These are phyloP conservation scores for Lates calcarifer DNA, from an alignment of 2,113 vertebrate genomes.

Conservation along the genomic window DNA sequence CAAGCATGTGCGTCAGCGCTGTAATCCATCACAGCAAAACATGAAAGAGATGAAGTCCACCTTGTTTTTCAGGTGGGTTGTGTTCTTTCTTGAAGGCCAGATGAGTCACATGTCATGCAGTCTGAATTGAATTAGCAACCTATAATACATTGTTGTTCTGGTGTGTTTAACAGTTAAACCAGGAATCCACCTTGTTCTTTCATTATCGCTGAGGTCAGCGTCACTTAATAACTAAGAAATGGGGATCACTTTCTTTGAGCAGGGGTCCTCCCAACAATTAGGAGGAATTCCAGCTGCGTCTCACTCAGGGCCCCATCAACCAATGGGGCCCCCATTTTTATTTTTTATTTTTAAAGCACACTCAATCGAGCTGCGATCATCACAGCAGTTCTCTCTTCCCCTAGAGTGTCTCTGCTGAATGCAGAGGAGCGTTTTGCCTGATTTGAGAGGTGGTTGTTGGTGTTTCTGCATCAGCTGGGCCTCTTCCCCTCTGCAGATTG, in stretches of 20 bases:
- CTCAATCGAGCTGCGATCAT: neutral
- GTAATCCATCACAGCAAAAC: constrained; percentile 60
- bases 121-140: constrained; percentile 3
- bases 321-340: neutral
- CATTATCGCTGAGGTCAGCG: constrained; percentile 41
- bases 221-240: constrained; percentile 1
- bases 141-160: constrained; percentile 11
- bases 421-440: neutral
- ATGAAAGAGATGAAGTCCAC: constrained; percentile 51
- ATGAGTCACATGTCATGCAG: constrained; percentile 51
- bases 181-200: constrained; percentile 41
- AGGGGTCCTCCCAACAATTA: constrained; percentile 42
- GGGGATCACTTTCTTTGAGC: constrained; percentile 33
- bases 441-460: constrained; percentile 4
- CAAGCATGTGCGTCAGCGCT: constrained; percentile 31
- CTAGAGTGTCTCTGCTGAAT: neutral
- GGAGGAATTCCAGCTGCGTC: constrained; percentile 36
- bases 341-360: constrained; percentile 33
- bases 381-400: neutral
- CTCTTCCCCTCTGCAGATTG: constrained; percentile 45
- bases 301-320: constrained; percentile 11
- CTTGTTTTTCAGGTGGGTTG: constrained; percentile 33
- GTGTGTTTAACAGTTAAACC: neutral
- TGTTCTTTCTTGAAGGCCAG: constrained; percentile 7
- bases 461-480: constrained; percentile 16